phyloP scores from a whole-genome alignment of 2,113 vertebrate genomes.

The Amphiprion percula region DNA sequence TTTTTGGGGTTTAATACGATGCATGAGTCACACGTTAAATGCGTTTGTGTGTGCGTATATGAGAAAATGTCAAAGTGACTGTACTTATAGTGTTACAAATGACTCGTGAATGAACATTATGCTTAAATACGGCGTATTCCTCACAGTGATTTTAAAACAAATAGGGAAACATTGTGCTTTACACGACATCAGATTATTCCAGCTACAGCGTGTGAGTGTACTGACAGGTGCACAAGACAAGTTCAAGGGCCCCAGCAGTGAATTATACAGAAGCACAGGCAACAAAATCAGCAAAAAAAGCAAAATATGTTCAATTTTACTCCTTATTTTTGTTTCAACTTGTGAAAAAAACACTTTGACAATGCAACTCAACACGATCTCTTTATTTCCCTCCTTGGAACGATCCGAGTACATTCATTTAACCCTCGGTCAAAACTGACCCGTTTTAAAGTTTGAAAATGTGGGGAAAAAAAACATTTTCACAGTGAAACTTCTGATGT shows the following conservation, averaged over 20 bases:
- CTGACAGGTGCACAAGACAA: neutral
- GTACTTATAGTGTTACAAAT: neutral
- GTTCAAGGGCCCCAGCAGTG: neutral
- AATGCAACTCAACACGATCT: too few species aligned
- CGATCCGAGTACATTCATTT: too few species aligned
- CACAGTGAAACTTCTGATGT: too few species aligned
- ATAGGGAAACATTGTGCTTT: neutral
- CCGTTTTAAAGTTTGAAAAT: too few species aligned
- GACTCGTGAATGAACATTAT: neutral
- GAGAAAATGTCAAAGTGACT: slow-evolving; percentile 18
- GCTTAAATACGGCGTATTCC: neutral
- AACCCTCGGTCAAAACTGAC: too few species aligned
- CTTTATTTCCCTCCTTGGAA: too few species aligned
- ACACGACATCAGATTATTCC: neutral
- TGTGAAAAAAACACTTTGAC: too few species aligned
- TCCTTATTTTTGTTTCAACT: too few species aligned
- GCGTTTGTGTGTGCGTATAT: neutral
- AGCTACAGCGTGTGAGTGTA: neutral
- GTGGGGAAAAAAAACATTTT: too few species aligned
- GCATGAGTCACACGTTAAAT: neutral
- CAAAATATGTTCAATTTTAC: too few species aligned
- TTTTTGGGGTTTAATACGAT: neutral
- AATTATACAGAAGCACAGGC: too few species aligned
- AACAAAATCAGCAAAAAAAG: too few species aligned
- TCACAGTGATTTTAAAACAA: neutral